Base-by-base conservation (phyloP, 2,113 vertebrate species). In the Tragelaphus scriptus region DNA sequence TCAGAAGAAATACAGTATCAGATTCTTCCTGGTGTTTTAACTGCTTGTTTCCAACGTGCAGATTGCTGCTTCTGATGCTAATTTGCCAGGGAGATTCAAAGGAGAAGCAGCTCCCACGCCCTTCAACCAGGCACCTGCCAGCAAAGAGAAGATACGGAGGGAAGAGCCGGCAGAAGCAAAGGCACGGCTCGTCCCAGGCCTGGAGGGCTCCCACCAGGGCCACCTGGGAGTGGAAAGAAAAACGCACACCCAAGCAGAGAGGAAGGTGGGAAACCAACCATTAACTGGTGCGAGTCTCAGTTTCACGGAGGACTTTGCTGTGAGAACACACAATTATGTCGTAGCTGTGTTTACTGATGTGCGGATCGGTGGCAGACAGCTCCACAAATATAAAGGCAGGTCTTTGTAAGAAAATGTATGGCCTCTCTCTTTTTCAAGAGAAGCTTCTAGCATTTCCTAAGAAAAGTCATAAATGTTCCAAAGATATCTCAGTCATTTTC, bases 401-500 rank as follows among this genome's bases (percentile, higher is more conserved):
- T 17, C 55, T 40, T 44, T 79, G 56, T 11, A 36, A 77, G 80
- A 85, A 91, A 88, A 85, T 12, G 6, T 5, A 28, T 0, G 49
- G 28, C 7, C 61, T 49, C 16, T 59, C 93, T 97, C 63, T 82
- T 71, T n/a, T 96, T 77, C 68, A 85, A 11, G 19, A 55, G 81
- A 95, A 95, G 11, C 51, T 58, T 88, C 68, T 75, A 84, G 68
- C 59, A 44, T 90, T 87, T 93, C 84, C 94, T 96, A 87, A 84
- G 85, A 96, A 95, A 80, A 96, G 14, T 32, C 36, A 97, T 30
- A 92, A 90, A 49, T 44, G 88, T 56, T 90, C 28, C 58, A 88
- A 95, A 47, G 47, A 92, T 61, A 63, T 56, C 68, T 71, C 68
- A 44, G 58, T 77, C 77, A 90, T 91, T 96, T 97, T 95, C 92